phyloP scores from a whole-genome alignment of 2,113 vertebrate genomes.

The Forbesichthys agassizii region DNA sequence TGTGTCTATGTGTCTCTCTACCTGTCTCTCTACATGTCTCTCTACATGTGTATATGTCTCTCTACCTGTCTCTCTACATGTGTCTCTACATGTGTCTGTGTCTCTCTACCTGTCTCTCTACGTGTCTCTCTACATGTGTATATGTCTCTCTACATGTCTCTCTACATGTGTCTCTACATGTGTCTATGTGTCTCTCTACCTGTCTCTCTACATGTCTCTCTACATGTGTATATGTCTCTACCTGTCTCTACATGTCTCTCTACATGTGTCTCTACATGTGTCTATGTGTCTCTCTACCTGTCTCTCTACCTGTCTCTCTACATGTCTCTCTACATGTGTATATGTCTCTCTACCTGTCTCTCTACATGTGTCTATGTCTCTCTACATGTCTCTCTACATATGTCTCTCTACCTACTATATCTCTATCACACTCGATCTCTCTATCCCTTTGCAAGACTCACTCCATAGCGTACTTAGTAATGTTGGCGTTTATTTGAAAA shows the following conservation, averaged over 20 bases:
- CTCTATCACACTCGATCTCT: neutral
- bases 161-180: neutral
- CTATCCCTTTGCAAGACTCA: neutral
- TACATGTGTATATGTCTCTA: conserved; percentile 1
- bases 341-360: no score
- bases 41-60: no score
- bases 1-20: no score
- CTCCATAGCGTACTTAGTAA: no score
- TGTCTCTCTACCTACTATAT: neutral
- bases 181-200: conserved; percentile 3
- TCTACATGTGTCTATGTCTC: no score
- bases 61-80: neutral
- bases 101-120: conserved; percentile 24
- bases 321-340: no score
- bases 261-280: neutral
- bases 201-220: neutral
- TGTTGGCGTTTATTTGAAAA: no score
- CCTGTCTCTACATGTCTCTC: neutral
- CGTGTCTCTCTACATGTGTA: neutral
- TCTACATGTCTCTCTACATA: no score
- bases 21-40: no score
- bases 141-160: neutral
- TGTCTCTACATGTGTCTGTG: conserved; percentile 1
- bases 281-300: no score
- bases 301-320: no score